These are phyloP conservation scores for Schizaphis graminum DNA, from an alignment of 2,888 invertebrate genomes.

Conservation along the genomic window DNA sequence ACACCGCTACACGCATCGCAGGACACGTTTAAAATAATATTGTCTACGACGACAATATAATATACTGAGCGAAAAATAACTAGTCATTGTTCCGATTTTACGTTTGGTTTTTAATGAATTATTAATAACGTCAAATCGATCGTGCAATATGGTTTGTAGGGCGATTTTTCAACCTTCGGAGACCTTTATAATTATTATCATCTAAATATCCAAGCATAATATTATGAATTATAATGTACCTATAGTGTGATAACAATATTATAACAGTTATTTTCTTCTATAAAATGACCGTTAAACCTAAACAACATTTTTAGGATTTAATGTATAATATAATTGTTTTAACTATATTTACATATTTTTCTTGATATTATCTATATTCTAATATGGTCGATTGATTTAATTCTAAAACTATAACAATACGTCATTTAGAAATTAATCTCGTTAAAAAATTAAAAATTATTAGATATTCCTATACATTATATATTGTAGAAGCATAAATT, in stretches of 20 bases:
- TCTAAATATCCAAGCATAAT: background rate
- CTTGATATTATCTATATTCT: background rate
- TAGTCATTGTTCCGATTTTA: constrained; percentile 50
- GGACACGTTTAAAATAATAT: constrained; percentile 53
- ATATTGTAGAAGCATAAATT: background rate
- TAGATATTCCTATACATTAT: background rate
- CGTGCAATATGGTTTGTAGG: constrained; percentile 37
- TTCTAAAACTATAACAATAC: background rate
- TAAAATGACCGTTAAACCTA: background rate
- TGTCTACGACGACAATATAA: constrained; percentile 29
- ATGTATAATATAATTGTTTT: background rate
- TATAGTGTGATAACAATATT: background rate
- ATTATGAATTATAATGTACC: background rate
- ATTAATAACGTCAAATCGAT: constrained; percentile 47
- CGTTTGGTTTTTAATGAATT: constrained; percentile 34
- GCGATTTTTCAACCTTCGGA: constrained; percentile 32
- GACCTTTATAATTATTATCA: constrained; percentile 50
- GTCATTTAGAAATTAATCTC: background rate
- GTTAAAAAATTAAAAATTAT: background rate
- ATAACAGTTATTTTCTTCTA: background rate
- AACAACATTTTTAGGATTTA: background rate
- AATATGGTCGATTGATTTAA: background rate
- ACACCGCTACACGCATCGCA: background rate
- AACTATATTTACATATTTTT: background rate
- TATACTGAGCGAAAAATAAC: constrained; percentile 36